Conservation (phyloP, 2,113 vertebrate species). For the Corythornis cristatus region DNA sequence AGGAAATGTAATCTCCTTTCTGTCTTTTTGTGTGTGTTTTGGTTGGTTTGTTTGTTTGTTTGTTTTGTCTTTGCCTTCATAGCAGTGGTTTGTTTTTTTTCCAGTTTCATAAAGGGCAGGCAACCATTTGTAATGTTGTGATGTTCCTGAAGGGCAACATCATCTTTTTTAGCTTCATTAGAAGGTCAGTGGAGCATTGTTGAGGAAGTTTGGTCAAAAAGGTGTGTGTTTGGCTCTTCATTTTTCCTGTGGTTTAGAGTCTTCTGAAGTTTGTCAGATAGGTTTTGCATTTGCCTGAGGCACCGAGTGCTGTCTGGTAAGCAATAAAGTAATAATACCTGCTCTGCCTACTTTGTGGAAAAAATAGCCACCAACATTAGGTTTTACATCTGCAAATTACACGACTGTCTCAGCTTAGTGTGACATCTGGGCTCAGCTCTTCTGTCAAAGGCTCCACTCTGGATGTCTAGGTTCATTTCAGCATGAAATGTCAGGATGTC, state of each 20-base stretch:
- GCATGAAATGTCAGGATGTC: neutral
- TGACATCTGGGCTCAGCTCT: neutral
- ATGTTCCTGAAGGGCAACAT: neutral
- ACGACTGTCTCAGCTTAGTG: neutral
- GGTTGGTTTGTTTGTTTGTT: neutral
- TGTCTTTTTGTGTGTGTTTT: no score
- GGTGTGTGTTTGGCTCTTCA: neutral
- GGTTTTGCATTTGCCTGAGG: neutral
- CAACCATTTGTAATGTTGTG: neutral
- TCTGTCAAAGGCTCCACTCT: neutral
- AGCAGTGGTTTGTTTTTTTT: neutral
- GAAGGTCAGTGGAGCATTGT: neutral
- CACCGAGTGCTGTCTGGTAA: neutral
- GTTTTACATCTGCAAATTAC: neutral
- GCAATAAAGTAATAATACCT: neutral
- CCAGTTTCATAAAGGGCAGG: neutral
- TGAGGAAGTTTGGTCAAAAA: neutral
- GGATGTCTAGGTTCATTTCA: neutral
- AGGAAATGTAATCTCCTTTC: neutral
- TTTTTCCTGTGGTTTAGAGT: neutral
- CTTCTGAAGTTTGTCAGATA: neutral
- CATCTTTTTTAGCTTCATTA: neutral
- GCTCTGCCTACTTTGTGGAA: neutral
- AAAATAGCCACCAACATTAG: neutral
- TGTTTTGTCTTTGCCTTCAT: neutral